Evolutionary conservation across 2,113 vertebrate genomes (phyloP).

Genomic region (Brachyhypopomus gauderio): DNA sequence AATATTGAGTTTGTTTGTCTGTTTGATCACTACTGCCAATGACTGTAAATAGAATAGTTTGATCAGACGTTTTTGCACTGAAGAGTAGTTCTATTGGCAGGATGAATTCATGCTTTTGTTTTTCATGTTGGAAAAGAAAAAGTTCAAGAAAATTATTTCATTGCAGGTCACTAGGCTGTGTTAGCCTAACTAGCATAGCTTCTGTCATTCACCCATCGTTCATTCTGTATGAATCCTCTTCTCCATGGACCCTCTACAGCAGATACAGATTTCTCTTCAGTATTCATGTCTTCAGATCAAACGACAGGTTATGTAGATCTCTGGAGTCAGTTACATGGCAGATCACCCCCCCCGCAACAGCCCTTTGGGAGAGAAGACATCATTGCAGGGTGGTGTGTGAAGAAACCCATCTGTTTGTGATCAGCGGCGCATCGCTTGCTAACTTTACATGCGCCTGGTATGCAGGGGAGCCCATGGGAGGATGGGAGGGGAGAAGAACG

Average conservation of each 20-base stretch:
- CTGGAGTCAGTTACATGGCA: not conserved
- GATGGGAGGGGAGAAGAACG: conserved; percentile 7
- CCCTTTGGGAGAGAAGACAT: conserved; percentile 39
- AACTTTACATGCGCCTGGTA: conserved; percentile 48
- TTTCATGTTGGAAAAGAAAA: no score
- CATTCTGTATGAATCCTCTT: no score
- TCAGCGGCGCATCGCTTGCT: conserved; percentile 36
- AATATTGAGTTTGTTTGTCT: no score
- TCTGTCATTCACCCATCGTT: no score
- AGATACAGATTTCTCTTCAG: not conserved
- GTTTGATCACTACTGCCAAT: no score
- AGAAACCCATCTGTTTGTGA: conserved; percentile 61
- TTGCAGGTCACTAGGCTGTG: no score
- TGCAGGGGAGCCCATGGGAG: conserved; percentile 1
- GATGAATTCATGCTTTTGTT: no score
- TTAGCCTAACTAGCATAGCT: no score
- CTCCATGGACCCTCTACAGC: not conserved
- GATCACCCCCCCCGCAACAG: not conserved
- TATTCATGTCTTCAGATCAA: not conserved
- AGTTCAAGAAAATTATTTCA: no score
- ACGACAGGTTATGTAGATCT: not conserved
- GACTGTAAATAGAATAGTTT: no score
- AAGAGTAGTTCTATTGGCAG: no score
- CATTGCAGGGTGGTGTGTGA: conserved; percentile 49
- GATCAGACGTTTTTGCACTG: no score